Conservation (phyloP, 2,888 invertebrate genomes). For the Halictus quadricinctus region DNA sequence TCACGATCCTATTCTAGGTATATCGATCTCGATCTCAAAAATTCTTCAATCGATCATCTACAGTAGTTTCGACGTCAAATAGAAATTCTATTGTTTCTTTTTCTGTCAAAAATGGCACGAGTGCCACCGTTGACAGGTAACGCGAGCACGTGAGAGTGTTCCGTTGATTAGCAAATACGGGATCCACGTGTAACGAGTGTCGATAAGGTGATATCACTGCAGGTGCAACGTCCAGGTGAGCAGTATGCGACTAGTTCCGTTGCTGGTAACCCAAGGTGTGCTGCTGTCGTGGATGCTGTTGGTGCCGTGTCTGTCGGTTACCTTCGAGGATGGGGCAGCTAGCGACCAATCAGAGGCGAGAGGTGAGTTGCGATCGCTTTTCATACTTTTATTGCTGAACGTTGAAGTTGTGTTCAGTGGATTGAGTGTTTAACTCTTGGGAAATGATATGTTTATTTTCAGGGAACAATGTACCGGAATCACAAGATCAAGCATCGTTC, state of each 20-base stretch:
- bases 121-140: not conserved
- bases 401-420: not conserved
- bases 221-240: conserved; percentile 51
- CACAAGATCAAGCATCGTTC: not conserved
- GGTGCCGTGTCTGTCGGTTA: conserved; percentile 72
- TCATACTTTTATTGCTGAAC: not conserved
- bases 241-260: conserved; percentile 73
- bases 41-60: not conserved
- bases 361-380: conserved; percentile 58
- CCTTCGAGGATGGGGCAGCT: conserved; percentile 73
- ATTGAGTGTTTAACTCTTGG: not conserved
- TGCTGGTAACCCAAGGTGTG: conserved; percentile 71
- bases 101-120: not conserved
- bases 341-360: conserved; percentile 57
- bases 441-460: not conserved
- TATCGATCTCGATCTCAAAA: no score
- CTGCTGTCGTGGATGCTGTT: conserved; percentile 68
- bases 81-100: not conserved
- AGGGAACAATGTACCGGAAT: conserved; percentile 29
- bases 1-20: no score
- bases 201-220: conserved; percentile 48
- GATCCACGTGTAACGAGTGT: conserved; percentile 25
- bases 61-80: not conserved
- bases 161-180: not conserved
- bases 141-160: conserved; percentile 15